Conservation (phyloP, 2,888 invertebrate genomes). For the Geophilus truncorum region DNA sequence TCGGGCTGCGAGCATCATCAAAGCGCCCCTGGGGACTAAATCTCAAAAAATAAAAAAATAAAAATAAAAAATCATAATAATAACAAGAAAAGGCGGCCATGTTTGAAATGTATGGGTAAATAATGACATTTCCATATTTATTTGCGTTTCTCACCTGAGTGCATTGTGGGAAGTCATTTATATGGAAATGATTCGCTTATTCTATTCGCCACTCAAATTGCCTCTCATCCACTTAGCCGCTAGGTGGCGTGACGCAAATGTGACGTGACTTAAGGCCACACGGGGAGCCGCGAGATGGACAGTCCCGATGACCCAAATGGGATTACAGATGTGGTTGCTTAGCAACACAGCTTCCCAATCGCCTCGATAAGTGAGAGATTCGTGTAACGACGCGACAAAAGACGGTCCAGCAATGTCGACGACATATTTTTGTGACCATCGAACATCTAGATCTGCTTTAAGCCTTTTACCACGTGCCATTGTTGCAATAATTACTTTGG, state of each 20-base stretch:
- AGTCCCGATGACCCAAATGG: conserved; percentile 4
- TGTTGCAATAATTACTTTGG: too few species aligned
- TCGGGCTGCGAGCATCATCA: not conserved
- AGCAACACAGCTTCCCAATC: not conserved
- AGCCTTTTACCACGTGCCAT: too few species aligned
- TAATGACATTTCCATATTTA: not conserved
- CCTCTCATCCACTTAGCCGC: not conserved
- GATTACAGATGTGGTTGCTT: not conserved
- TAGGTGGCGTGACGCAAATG: not conserved
- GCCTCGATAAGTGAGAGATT: not conserved
- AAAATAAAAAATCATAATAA: too few species aligned
- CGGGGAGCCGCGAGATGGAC: not conserved
- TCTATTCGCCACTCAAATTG: not conserved
- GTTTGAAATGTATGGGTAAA: not conserved
- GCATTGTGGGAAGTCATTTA: not conserved
- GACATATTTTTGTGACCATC: too few species aligned
- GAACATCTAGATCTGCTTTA: too few species aligned
- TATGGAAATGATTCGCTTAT: not conserved
- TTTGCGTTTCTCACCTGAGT: not conserved
- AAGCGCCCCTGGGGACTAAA: not conserved
- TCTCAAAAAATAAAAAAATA: not conserved
- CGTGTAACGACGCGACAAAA: not conserved
- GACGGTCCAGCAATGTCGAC: too few species aligned
- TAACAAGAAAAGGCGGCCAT: too few species aligned
- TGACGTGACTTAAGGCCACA: not conserved